A percentile compares a stretch with the other conserved stretches of the same genome.
These are phyloP conservation scores for Siphonodentalium dalli DNA, from an alignment of 2,888 invertebrate species.

Conservation along the genomic window DNA sequence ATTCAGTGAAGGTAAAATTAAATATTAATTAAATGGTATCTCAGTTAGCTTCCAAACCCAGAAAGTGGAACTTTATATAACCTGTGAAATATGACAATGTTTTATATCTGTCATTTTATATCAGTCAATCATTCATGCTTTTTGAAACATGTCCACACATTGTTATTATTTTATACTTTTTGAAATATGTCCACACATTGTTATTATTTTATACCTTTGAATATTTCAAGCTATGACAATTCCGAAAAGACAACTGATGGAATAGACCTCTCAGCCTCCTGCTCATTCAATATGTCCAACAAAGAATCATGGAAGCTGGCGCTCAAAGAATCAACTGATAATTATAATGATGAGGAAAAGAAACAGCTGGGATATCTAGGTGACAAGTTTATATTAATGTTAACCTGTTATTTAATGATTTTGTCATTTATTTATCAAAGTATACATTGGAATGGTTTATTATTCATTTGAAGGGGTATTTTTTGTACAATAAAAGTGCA, in stretches of 20 bases:
- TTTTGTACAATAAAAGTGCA: no score
- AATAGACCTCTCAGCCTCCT: constrained; percentile 59
- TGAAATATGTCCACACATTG: neutral
- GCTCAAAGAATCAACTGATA: constrained; percentile 35
- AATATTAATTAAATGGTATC: no score
- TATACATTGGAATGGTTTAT: no score
- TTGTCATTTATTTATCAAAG: neutral
- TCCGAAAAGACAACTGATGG: constrained; percentile 51
- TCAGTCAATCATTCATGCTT: neutral
- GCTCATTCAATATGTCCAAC: constrained; percentile 52
- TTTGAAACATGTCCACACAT: neutral
- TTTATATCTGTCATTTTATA: no score
- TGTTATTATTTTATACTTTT: neutral
- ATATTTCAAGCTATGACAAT: constrained; percentile 37
- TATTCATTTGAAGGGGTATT: no score
- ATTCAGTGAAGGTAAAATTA: no score
- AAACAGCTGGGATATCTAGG: constrained; percentile 33
- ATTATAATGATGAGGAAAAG: constrained; percentile 36
- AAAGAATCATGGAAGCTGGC: constrained; percentile 50
- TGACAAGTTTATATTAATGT: constrained; percentile 2
- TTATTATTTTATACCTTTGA: neutral
- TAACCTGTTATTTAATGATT: neutral
- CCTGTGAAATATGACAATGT: no score
- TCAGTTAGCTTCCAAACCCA: no score
- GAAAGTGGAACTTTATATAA: no score